Percentiles rank a stretch among this genome's conserved stretches.
phyloP scores from a whole-genome alignment of 1,140 invertebrate species.

The Bactericera cockerelli region DNA sequence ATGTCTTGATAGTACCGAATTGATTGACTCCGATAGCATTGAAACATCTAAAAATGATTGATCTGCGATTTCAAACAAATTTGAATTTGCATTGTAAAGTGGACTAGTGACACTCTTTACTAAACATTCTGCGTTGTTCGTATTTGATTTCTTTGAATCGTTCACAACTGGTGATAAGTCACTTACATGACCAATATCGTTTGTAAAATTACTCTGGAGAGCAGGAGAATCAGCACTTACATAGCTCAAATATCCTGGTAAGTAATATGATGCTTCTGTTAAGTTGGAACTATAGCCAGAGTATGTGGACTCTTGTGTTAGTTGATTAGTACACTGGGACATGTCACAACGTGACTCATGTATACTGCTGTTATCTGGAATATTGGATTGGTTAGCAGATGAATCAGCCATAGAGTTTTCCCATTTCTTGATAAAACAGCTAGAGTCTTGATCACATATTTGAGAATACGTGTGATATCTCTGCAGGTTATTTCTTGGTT shows the following conservation, averaged over 20 bases:
- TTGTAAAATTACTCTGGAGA: background rate
- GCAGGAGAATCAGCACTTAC: too few relatives aligned
- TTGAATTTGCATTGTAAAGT: background rate
- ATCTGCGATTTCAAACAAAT: background rate
- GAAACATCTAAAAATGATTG: background rate
- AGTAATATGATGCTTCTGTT: background rate
- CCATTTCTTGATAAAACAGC: conserved; percentile 3
- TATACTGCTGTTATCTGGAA: background rate
- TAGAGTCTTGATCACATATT: conserved; percentile 6
- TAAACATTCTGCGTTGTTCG: background rate
- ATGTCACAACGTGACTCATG: background rate
- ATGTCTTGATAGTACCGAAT: conserved; percentile 1
- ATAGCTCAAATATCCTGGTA: background rate
- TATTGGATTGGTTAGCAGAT: background rate
- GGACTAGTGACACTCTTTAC: background rate
- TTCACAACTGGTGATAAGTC: too few relatives aligned
- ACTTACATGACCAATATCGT: too few relatives aligned
- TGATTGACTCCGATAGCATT: background rate
- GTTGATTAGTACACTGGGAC: background rate
- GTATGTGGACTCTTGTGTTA: background rate
- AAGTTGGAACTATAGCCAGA: background rate
- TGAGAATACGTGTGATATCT: conserved; percentile 1
- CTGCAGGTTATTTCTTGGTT: conserved; percentile 3
- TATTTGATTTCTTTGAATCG: too few relatives aligned
- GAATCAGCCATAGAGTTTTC: background rate